These are phyloP conservation scores for Molossus molossus DNA, from an alignment of 2,797 vertebrate species.

Conservation along the genomic window DNA sequence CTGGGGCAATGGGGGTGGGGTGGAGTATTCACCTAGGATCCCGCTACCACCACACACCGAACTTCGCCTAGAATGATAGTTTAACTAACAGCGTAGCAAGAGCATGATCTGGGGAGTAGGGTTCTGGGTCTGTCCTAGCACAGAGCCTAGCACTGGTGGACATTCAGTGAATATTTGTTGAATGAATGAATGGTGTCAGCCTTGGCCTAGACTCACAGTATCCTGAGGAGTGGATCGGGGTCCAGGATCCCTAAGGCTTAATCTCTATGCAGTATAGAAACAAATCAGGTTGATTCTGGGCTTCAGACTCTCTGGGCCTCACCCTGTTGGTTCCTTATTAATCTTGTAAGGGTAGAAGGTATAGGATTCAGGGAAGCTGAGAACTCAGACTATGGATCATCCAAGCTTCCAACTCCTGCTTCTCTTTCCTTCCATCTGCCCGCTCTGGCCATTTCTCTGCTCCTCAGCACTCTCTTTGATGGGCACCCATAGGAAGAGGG, in stretches of 20 bases:
- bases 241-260: neutral
- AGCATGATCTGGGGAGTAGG: neutral
- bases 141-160: too few species aligned
- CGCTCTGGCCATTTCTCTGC: neutral
- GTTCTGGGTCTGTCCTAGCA: neutral
- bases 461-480: neutral
- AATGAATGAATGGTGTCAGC: neutral
- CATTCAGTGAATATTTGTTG: neutral
- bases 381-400: neutral
- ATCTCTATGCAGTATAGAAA: neutral
- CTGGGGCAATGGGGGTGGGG: neutral
- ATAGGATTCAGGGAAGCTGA: neutral
- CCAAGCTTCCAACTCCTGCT: neutral
- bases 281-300: neutral
- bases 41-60: neutral
- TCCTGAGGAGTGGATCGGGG: neutral
- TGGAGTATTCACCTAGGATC: neutral
- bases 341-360: neutral
- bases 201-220: neutral
- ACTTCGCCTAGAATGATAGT: neutral
- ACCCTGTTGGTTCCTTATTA: neutral
- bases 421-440: neutral
- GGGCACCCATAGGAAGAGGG: neutral
- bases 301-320: neutral
- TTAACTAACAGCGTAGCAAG: neutral